Conservation (phyloP, 1,140 invertebrate genomes). For the Cherax destructor region DNA sequence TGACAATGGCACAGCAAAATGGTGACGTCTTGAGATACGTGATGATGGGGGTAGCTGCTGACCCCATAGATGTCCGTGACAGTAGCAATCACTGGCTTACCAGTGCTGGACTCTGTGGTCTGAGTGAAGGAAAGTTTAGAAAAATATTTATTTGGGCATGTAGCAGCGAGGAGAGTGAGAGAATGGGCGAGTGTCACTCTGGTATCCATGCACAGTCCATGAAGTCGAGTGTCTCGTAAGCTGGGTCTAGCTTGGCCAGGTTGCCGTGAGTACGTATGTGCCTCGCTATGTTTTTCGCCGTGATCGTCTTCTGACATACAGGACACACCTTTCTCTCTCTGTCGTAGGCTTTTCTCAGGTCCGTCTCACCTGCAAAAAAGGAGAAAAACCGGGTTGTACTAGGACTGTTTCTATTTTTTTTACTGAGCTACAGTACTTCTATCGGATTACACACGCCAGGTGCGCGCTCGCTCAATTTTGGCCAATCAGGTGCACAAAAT, state of each 20-base stretch:
- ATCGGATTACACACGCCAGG: slow-evolving; percentile 13
- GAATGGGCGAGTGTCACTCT: slow-evolving; percentile 38
- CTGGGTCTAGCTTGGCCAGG: slow-evolving; percentile 45
- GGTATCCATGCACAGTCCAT: slow-evolving; percentile 61
- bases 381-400: slow-evolving; percentile 66
- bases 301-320: slow-evolving; percentile 65
- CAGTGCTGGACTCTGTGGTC: no score
- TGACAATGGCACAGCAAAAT: no score
- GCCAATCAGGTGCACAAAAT: neutral
- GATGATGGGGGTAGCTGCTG: no score
- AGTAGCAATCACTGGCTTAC: no score
- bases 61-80: no score
- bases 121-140: neutral
- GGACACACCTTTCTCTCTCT: slow-evolving; percentile 68
- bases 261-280: slow-evolving; percentile 63
- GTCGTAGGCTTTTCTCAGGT: slow-evolving; percentile 59
- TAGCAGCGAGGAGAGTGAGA: neutral
- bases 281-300: slow-evolving; percentile 62
- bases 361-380: slow-evolving; percentile 66
- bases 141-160: neutral
- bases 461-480: neutral
- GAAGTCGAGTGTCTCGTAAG: slow-evolving; percentile 45
- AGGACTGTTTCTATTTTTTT: slow-evolving; percentile 26
- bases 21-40: no score
- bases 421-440: slow-evolving; percentile 28